phyloP scores from a whole-genome alignment of 1,140 invertebrate genomes.

The Leptinotarsa texana region DNA sequence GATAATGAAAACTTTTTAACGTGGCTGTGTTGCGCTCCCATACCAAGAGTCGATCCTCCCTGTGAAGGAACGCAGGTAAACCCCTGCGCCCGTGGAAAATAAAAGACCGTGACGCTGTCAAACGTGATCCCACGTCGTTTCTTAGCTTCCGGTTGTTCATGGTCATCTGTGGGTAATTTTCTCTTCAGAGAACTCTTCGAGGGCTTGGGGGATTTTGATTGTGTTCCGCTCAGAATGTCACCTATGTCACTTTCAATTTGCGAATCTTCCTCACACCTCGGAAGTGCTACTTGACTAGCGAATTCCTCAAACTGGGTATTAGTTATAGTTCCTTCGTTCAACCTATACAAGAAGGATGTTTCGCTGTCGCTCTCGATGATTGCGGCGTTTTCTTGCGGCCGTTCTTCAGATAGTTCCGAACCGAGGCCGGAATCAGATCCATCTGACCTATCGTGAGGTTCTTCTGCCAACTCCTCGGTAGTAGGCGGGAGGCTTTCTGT shows the following conservation, averaged over 20 bases:
- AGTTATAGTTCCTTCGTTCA: constrained; percentile 52
- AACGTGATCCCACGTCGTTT: constrained; percentile 83
- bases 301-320: constrained; percentile 41
- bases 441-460: constrained; percentile 65
- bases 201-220: constrained; percentile 32
- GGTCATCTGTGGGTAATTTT: constrained; percentile 55
- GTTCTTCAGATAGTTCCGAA: constrained; percentile 56
- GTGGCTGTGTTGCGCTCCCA: constrained; percentile 84
- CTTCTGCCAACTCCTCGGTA: constrained; percentile 47
- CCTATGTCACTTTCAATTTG: constrained; percentile 44
- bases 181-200: constrained; percentile 63
- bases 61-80: constrained; percentile 97
- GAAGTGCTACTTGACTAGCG: constrained; percentile 33
- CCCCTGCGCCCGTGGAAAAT: constrained; percentile 94
- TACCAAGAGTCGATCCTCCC: constrained; percentile 95
- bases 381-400: constrained; percentile 53
- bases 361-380: constrained; percentile 60
- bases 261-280: constrained; percentile 25
- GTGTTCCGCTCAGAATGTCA: constrained; percentile 42
- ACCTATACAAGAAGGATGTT: constrained; percentile 59
- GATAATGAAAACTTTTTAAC: constrained; percentile 67
- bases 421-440: constrained; percentile 78
- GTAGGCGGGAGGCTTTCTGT: constrained; percentile 52
- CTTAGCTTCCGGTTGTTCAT: constrained; percentile 61
- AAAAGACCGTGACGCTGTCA: constrained; percentile 91